phyloP scores from a whole-genome alignment of 2,888 invertebrate genomes.

The Xylocampa areola region DNA sequence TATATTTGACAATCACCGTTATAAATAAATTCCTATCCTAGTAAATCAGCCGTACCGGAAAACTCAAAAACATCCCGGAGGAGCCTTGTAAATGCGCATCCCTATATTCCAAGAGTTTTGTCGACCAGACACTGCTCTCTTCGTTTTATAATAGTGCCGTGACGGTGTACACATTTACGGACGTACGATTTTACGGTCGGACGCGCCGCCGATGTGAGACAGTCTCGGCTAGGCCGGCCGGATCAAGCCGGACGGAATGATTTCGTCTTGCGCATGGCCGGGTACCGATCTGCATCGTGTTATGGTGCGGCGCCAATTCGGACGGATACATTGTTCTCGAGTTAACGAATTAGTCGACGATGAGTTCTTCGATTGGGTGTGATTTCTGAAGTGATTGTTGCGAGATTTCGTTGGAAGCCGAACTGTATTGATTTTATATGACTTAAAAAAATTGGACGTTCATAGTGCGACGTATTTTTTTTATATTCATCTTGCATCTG shows the following conservation, averaged over 20 bases:
- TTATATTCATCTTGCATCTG: no score
- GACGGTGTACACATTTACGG: constrained; percentile 45
- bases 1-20: no score
- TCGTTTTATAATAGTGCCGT: constrained; percentile 21
- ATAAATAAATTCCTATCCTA: no score
- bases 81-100: no score
- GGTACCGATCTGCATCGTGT: constrained; percentile 51
- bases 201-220: constrained; percentile 56
- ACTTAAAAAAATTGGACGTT: no score
- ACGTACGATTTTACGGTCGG: constrained; percentile 60
- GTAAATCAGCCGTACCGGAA: no score
- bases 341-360: constrained; percentile 39
- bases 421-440: no score
- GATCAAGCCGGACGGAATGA: constrained; percentile 66
- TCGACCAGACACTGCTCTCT: constrained; percentile 1
- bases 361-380: constrained; percentile 29
- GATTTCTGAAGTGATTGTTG: constrained; percentile 2
- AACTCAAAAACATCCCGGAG: no score
- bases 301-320: constrained; percentile 35
- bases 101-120: background rate
- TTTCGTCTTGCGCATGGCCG: constrained; percentile 63
- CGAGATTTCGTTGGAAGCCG: background rate
- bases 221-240: constrained; percentile 36
- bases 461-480: no score
- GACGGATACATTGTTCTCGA: constrained; percentile 49